Conservation (phyloP, 2,797 vertebrate genomes). For the Tangara arthus region DNA sequence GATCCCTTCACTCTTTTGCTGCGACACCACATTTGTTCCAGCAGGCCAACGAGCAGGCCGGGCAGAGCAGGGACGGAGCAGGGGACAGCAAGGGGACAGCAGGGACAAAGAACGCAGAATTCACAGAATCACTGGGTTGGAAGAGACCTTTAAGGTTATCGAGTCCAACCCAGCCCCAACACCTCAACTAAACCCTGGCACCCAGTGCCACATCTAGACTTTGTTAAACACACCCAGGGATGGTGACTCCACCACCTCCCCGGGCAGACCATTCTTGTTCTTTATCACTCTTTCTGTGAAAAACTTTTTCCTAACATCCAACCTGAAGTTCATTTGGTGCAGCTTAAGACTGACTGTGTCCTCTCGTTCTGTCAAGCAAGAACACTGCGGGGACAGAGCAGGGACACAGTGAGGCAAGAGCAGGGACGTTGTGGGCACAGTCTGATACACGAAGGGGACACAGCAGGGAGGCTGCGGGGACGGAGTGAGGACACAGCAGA, state of each 20-base stretch:
- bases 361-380: not conserved
- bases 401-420: not conserved
- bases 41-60: fast-evolving
- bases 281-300: not conserved
- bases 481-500: not conserved
- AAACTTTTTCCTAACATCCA: not conserved
- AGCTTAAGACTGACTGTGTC: no score
- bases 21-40: not conserved
- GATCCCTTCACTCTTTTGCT: not conserved
- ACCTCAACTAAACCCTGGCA: not conserved
- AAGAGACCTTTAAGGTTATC: not conserved
- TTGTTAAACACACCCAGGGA: no score
- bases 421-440: not conserved
- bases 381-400: not conserved
- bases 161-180: not conserved
- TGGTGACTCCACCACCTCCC: not conserved
- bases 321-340: not conserved
- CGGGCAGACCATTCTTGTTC: fast-evolving
- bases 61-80: not conserved
- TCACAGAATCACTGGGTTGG: not conserved
- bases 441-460: not conserved
- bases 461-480: not conserved
- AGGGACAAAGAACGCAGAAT: not conserved
- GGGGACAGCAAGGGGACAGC: not conserved
- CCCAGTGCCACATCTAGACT: not conserved